A percentile compares a stretch with the other conserved stretches of the same genome.
Evolutionary conservation across 2,113 vertebrate species (phyloP).

Genomic region (Peromyscus californicus): DNA sequence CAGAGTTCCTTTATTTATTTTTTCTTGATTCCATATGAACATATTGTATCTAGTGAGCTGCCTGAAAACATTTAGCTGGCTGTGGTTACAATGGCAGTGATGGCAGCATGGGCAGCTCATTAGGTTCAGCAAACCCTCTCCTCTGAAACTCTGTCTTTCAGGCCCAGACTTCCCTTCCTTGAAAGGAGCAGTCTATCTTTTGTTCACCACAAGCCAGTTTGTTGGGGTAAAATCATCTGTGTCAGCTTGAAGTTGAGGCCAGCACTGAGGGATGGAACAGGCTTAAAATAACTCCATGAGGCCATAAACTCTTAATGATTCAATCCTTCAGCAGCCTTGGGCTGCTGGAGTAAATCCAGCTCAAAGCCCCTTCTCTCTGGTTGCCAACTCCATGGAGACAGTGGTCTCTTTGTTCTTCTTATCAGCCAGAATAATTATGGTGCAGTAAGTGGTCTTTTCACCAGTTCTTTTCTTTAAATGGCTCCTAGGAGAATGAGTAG

Average conservation of each 20-base stretch:
- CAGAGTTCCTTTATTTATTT: neutral
- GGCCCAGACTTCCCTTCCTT: neutral
- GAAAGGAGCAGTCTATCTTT: slow-evolving; percentile 74
- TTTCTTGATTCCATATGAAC: neutral
- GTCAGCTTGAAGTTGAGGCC: slow-evolving; percentile 78
- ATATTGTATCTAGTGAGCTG: neutral
- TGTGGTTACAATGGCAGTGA: neutral
- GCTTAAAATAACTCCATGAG: slow-evolving; percentile 85
- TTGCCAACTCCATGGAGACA: slow-evolving; percentile 54
- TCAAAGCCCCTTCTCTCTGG: slow-evolving; percentile 38
- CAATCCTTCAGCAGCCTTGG: slow-evolving; percentile 83
- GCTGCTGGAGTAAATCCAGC: slow-evolving; percentile 84
- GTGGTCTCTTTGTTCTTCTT: slow-evolving; percentile 57
- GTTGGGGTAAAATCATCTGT: slow-evolving; percentile 82
- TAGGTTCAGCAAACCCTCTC: neutral
- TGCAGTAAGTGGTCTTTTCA: slow-evolving; percentile 15
- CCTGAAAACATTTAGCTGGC: neutral
- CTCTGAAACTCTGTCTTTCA: neutral
- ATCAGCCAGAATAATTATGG: slow-evolving; percentile 64
- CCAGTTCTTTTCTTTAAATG: slow-evolving; percentile 8
- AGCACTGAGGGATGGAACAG: slow-evolving; percentile 84
- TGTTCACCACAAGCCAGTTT: slow-evolving; percentile 80
- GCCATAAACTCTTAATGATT: slow-evolving; percentile 87
- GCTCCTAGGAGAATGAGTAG: neutral
- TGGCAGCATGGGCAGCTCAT: neutral